phyloP scores from a whole-genome alignment of 2,113 vertebrate species.

The Hippoglossus stenolepis region DNA sequence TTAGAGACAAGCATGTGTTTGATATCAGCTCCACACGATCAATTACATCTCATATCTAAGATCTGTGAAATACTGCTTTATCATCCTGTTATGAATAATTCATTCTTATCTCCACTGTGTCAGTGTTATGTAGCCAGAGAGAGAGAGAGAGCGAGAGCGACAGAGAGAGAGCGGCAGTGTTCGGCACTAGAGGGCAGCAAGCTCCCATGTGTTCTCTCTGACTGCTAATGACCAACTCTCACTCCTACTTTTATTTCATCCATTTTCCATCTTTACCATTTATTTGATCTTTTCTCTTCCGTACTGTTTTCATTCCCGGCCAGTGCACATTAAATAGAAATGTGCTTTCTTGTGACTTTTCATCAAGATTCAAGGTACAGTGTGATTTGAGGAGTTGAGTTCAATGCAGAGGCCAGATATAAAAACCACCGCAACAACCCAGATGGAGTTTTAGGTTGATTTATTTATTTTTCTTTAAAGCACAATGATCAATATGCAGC shows the following conservation, averaged over 20 bases:
- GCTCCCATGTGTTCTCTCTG: conserved; percentile 23
- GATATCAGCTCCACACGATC: conserved; percentile 38
- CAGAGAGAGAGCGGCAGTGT: not conserved
- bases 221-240: no score
- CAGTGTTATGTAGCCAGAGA: conserved; percentile 1
- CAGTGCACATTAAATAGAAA: not conserved
- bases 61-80: conserved; percentile 61
- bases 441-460: no score
- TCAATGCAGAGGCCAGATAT: no score
- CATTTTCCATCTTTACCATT: not conserved
- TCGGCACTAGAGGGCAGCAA: conserved; percentile 79
- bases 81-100: conserved; percentile 62
- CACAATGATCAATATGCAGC: no score
- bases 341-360: not conserved
- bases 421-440: no score
- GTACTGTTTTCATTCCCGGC: not conserved
- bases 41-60: conserved; percentile 50
- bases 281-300: not conserved
- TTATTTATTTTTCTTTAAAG: no score
- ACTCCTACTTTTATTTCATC: not conserved
- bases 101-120: conserved; percentile 40
- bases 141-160: not conserved
- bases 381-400: no score
- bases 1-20: conserved; percentile 30
- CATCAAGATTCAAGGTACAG: no score